These are phyloP conservation scores for Monarcha castaneiventris DNA, from an alignment of 2,113 vertebrate species.

Conservation along the genomic window DNA sequence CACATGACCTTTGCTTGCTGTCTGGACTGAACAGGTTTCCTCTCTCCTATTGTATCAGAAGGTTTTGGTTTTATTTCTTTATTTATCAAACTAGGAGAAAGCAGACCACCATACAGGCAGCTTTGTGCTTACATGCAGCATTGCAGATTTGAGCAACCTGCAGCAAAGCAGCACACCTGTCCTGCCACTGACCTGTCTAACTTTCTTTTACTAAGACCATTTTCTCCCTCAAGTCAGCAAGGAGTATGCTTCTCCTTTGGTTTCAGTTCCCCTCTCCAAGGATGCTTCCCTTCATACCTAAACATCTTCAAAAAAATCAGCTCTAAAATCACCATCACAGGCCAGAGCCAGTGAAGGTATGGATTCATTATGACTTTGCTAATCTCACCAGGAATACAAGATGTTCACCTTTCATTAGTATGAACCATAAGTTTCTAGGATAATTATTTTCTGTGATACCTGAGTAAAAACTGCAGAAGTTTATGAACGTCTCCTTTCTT, in stretches of 20 bases:
- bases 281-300: not conserved
- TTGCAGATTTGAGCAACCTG: rapidly evolving
- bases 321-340: not conserved
- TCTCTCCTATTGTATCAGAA: not conserved
- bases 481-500: not conserved
- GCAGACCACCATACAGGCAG: rapidly evolving
- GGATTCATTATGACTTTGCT: not conserved
- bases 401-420: not conserved
- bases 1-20: not conserved
- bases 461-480: not conserved
- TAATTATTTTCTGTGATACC: not conserved
- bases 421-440: not conserved
- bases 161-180: not conserved
- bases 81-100: not conserved
- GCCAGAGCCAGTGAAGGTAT: not conserved
- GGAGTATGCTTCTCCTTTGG: rapidly evolving
- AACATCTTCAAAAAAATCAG: not conserved
- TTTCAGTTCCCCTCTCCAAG: not conserved
- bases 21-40: not conserved
- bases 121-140: not conserved
- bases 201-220: not conserved
- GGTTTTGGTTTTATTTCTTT: not conserved
- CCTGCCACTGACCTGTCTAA: not conserved
- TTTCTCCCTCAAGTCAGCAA: not conserved
- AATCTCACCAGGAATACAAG: not conserved